phyloP scores from a whole-genome alignment of 2,113 vertebrate species.

The Nyctereutes procyonoides region DNA sequence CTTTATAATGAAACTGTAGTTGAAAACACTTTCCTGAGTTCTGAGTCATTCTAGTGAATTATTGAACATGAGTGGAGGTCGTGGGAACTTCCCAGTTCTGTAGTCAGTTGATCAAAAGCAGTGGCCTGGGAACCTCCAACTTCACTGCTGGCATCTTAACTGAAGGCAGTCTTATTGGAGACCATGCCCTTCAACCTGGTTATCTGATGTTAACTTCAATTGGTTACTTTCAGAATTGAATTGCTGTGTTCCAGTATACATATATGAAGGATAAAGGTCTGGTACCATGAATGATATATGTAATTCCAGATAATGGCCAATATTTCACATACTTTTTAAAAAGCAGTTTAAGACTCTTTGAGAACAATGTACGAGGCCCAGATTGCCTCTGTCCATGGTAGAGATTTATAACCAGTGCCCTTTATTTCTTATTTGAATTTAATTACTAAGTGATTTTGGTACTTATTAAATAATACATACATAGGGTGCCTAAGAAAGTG shows the following conservation, averaged over 20 bases:
- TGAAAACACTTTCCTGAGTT: not conserved
- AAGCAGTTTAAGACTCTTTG: not conserved
- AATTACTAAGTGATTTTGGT: not conserved
- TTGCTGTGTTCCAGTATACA: not conserved
- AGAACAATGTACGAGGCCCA: not conserved
- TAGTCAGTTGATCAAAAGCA: not conserved
- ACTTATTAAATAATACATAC: not conserved
- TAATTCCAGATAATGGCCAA: not conserved
- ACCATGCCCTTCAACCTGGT: not conserved
- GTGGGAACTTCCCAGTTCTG: not conserved
- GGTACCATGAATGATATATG: not conserved
- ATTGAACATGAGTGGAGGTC: not conserved
- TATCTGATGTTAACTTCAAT: not conserved
- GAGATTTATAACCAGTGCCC: not conserved
- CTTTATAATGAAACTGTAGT: not conserved
- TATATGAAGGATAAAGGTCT: not conserved
- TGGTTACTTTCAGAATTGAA: not conserved
- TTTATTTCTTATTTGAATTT: not conserved
- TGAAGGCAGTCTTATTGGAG: not conserved
- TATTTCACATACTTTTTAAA: not conserved
- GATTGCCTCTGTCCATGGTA: not conserved
- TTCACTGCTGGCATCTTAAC: not conserved
- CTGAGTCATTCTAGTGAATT: not conserved
- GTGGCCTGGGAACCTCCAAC: not conserved
- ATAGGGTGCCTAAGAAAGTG: not conserved